Evolutionary conservation across 2,113 vertebrate species (phyloP).

Genomic region (Serinus canaria): DNA sequence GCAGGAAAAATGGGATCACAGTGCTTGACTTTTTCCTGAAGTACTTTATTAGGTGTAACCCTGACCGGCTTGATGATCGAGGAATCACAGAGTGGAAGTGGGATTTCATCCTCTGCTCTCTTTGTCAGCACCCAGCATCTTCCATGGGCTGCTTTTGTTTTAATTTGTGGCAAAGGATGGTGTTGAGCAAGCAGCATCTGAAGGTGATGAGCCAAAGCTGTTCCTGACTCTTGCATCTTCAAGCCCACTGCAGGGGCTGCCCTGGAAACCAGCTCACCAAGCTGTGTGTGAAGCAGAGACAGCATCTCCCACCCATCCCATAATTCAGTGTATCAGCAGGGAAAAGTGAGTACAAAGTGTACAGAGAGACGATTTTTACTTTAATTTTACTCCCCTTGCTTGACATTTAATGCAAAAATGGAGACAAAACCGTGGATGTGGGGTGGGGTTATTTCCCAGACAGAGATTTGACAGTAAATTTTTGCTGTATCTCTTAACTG

Average conservation of each 20-base stretch:
- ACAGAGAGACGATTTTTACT: not conserved
- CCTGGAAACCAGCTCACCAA: not conserved
- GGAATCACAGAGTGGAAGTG: not conserved
- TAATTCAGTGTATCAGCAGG: not conserved
- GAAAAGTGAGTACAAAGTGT: not conserved
- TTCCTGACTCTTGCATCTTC: not conserved
- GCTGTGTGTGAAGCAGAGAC: not conserved
- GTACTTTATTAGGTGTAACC: not conserved
- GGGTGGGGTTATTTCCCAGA: fast-evolving
- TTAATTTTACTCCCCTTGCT: not conserved
- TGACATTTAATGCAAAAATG: not conserved
- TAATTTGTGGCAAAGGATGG: fast-evolving
- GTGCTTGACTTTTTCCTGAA: not conserved
- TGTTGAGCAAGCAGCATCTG: fast-evolving
- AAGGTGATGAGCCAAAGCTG: not conserved
- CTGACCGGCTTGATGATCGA: fast-evolving
- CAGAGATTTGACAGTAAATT: not conserved
- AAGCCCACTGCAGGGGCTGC: not conserved
- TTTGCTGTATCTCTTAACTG: not conserved
- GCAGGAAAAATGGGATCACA: not conserved
- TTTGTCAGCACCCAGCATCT: fast-evolving
- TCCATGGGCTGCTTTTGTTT: not conserved
- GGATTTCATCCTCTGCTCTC: not conserved
- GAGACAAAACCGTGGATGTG: not conserved
- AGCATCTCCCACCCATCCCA: not conserved